phyloP scores from a whole-genome alignment of 1,140 invertebrate genomes.

The Lordiphosa clarofinis region DNA sequence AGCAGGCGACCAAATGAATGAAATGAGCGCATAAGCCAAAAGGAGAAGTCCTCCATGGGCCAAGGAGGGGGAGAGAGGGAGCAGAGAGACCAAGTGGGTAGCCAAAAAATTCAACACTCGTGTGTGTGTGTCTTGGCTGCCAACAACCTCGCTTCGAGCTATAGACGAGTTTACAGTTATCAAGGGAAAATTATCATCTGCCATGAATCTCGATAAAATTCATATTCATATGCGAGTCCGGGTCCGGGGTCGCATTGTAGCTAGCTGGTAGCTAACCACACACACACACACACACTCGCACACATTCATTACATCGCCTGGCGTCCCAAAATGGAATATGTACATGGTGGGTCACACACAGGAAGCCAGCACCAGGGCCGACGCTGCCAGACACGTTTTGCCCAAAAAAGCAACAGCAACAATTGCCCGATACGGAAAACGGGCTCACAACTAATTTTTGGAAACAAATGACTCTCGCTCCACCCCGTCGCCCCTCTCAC shows the following conservation, averaged over 20 bases:
- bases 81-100: conserved; percentile 11
- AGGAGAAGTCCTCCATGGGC: conserved; percentile 1
- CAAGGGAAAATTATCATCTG: conserved; percentile 79
- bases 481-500: not conserved
- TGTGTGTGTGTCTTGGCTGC: conserved; percentile 31
- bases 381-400: conserved; percentile 51
- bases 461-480: conserved; percentile 62
- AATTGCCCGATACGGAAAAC: conserved; percentile 58
- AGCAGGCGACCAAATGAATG: conserved; percentile 38
- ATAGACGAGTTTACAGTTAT: conserved; percentile 79
- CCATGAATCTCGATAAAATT: conserved; percentile 78
- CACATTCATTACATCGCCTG: conserved; percentile 70
- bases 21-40: conserved; percentile 24
- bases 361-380: conserved; percentile 38
- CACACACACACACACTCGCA: conserved; percentile 25
- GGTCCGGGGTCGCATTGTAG: conserved; percentile 53
- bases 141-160: conserved; percentile 75
- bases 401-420: conserved; percentile 44
- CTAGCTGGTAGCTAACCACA: conserved; percentile 64
- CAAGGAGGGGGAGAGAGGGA: not conserved
- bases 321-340: conserved; percentile 70
- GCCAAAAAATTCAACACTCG: conserved; percentile 71
- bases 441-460: conserved; percentile 68
- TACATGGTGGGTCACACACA: conserved; percentile 32
- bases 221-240: conserved; percentile 68